Evolutionary conservation across 2,888 invertebrate species (phyloP).

Genomic region (Drosophila anomelani): DNA sequence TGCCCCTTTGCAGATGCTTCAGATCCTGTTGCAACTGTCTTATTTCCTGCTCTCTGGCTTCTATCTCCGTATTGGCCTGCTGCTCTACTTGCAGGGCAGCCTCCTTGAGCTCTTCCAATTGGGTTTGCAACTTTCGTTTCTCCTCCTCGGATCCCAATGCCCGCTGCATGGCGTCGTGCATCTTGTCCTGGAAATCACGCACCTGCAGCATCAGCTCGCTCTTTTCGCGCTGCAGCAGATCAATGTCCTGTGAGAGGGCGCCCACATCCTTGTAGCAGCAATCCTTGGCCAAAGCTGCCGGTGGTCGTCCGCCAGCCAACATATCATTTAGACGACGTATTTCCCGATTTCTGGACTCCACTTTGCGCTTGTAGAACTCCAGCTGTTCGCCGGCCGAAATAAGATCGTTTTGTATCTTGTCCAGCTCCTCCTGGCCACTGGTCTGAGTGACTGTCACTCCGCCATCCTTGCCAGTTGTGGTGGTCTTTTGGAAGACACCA

Average conservation of each 20-base stretch:
- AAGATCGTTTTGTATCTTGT: conserved; percentile 84
- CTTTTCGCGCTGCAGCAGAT: conserved; percentile 87
- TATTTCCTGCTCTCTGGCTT: conserved; percentile 86
- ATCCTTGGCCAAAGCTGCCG: conserved; percentile 88
- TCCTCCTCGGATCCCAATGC: conserved; percentile 90
- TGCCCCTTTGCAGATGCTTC: conserved; percentile 54
- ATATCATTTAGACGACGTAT: conserved; percentile 89
- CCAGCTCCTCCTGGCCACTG: conserved; percentile 76
- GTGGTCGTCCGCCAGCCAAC: conserved; percentile 90
- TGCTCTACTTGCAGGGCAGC: conserved; percentile 91
- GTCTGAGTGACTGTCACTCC: conserved; percentile 73
- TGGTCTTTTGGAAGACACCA: conserved; percentile 67
- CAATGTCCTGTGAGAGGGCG: conserved; percentile 86
- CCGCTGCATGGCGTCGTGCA: conserved; percentile 92
- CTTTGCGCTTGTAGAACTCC: conserved; percentile 84
- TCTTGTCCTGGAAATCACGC: conserved; percentile 81
- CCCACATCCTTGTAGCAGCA: conserved; percentile 87
- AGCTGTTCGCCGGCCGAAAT: conserved; percentile 84
- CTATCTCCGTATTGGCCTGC: conserved; percentile 89
- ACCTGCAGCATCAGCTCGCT: conserved; percentile 79
- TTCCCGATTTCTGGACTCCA: conserved; percentile 87
- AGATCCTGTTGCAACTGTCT: conserved; percentile 79
- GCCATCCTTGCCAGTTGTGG: conserved; percentile 62
- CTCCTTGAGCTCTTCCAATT: conserved; percentile 90
- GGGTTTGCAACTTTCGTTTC: conserved; percentile 89